Evolutionary conservation across 2,113 vertebrate genomes (phyloP), one percentile per base, ranked within the genome.

Genomic region (Rhinoderma darwinii): DNA sequence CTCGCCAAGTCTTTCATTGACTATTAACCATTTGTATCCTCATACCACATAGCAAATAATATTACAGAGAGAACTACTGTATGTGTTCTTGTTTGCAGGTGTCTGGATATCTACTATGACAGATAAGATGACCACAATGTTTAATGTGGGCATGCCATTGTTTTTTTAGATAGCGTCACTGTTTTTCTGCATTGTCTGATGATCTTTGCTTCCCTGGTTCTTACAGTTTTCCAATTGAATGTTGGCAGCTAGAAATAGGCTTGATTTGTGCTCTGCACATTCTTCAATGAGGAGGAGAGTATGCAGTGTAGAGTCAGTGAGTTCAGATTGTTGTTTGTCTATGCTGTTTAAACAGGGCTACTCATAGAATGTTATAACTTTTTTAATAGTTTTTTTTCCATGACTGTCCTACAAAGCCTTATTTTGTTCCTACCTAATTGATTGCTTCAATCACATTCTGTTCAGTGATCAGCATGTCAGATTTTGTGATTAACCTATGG

Each of bases 221-320:
- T 79, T 61, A 77, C 59, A 68, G 27, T 86, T 27, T 75, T 30
- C 44, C 35, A 44, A 20, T 39, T 68, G 41, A 37, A 47, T 68
- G 76, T 43, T 68, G 35, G 12, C 11, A 39, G 30, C 75, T 86
- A 54, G 54, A 56, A 80, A 86, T 74, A 87, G 37, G 8, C 18
- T 37, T 86, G 41, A 73, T 44, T 87, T 74, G 22, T 68, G 30
- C 35, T 41, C 32, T 14, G 37, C 25, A 54, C 51, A 43, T 87
- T 87, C 68, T n/a, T 87, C 44, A 73, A 37, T 70, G 50, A 61
- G 78, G 50, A 86, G 84, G 30, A 86, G 75, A 78, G 63, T 41
- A 18, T 35, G 30, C 56, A 37, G 14, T 22, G 11, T 35, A 37
- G 30, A 74, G 83, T 43, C 35, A 84, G 25, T 20, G n/a, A 68